Conservation (phyloP, 2,888 invertebrate genomes). For the Sabatieria punctata region DNA sequence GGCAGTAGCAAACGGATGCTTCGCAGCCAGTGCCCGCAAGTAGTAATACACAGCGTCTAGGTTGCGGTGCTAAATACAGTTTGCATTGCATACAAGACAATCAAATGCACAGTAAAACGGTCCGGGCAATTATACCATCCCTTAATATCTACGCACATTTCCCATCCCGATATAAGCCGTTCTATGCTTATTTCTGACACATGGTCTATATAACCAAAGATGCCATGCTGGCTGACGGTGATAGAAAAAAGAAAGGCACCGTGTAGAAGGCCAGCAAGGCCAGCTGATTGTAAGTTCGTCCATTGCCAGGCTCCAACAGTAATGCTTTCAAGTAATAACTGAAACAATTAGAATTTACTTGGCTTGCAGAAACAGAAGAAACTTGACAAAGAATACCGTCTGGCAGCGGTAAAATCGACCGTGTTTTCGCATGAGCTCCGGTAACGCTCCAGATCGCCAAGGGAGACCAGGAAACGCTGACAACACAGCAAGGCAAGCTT, state of each 20-base stretch:
- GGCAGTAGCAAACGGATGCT: conserved; percentile 80
- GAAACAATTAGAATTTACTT: conserved; percentile 17
- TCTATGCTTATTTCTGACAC: too few relatives aligned
- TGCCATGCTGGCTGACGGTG: not conserved
- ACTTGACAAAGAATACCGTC: conserved; percentile 38
- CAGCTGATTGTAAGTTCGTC: conserved; percentile 79
- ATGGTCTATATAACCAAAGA: not conserved
- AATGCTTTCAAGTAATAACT: conserved; percentile 83
- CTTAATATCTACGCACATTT: too few relatives aligned
- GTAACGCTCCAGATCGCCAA: conserved; percentile 83
- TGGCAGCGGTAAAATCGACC: conserved; percentile 57
- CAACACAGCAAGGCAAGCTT: conserved; percentile 40
- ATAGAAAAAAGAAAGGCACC: conserved; percentile 25
- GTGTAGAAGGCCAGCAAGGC: conserved; percentile 58
- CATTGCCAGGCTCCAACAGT: conserved; percentile 81
- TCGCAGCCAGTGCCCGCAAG: conserved; percentile 80
- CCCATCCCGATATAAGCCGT: too few relatives aligned
- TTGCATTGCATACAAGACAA: not conserved
- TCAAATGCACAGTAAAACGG: not conserved
- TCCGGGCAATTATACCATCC: not conserved
- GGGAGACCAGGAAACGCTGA: conserved; percentile 69
- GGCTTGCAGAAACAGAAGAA: conserved; percentile 17
- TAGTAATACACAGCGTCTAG: conserved; percentile 92
- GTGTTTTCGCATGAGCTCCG: conserved; percentile 55
- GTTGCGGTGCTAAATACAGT: conserved; percentile 57